Conservation (phyloP, 2,113 vertebrate species). For the Mixornis gularis region DNA sequence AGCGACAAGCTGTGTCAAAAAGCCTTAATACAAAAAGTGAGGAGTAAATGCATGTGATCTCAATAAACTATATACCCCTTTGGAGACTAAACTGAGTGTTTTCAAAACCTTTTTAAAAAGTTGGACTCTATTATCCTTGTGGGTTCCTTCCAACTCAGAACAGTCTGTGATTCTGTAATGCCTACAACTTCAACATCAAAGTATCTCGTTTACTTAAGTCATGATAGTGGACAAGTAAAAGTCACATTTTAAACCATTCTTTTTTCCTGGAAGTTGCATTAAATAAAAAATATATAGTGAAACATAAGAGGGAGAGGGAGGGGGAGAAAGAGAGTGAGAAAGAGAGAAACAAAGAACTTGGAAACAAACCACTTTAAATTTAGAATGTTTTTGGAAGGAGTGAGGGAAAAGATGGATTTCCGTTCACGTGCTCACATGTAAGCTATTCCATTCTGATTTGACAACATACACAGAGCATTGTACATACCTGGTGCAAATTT, state of each 20-base stretch:
- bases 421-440: neutral
- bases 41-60: neutral
- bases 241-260: neutral
- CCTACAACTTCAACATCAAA: neutral
- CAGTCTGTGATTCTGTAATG: neutral
- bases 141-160: neutral
- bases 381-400: neutral
- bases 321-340: neutral
- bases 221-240: neutral
- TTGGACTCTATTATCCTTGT: neutral
- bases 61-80: neutral
- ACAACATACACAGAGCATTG: neutral
- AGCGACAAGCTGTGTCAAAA: neutral
- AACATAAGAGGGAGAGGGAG: fast-evolving
- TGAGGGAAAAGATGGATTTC: neutral
- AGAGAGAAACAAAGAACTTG: neutral
- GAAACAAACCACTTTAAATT: neutral
- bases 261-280: neutral
- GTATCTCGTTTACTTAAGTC: neutral
- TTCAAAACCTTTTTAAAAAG: neutral
- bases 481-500: conserved; percentile 90
- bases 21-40: neutral
- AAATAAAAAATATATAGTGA: neutral
- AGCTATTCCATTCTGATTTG: neutral
- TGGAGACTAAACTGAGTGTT: neutral